These are phyloP conservation scores for Mamestra configurata DNA, from an alignment of 1,140 invertebrate genomes.

Conservation along the genomic window DNA sequence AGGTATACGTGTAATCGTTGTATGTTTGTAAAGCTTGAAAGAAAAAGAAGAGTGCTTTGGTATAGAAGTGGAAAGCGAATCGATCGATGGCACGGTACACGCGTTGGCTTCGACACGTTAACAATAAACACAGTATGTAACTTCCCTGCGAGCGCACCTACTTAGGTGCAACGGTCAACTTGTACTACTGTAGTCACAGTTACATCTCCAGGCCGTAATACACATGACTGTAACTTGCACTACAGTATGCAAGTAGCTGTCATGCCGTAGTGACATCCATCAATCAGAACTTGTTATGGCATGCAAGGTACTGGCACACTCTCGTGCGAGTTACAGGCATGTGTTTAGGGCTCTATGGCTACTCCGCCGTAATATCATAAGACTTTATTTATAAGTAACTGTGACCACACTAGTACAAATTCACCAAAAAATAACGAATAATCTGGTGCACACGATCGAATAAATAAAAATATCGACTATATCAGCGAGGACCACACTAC, in stretches of 20 bases:
- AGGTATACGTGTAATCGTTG: background rate
- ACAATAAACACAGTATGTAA: background rate
- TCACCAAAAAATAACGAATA: constrained; percentile 10
- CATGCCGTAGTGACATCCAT: too few relatives aligned
- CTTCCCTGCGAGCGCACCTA: background rate
- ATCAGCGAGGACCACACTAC: constrained; percentile 16
- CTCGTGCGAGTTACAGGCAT: too few relatives aligned
- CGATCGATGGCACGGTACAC: constrained; percentile 38
- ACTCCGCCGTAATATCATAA: background rate
- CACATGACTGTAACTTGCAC: too few relatives aligned
- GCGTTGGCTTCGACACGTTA: background rate
- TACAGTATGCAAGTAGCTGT: too few relatives aligned
- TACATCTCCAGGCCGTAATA: too few relatives aligned
- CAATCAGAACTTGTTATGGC: too few relatives aligned
- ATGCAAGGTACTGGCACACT: too few relatives aligned
- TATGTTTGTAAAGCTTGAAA: constrained; percentile 26
- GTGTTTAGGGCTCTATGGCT: too few relatives aligned
- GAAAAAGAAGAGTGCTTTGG: constrained; percentile 40
- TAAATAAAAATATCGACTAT: constrained; percentile 47
- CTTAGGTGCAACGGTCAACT: background rate
- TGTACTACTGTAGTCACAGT: background rate
- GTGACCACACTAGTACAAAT: background rate
- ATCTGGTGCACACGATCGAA: constrained; percentile 44
- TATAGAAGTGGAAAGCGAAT: constrained; percentile 31
- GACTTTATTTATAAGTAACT: background rate